Conservation (phyloP, 1,140 invertebrate genomes). For the Drosophila neocordata region DNA sequence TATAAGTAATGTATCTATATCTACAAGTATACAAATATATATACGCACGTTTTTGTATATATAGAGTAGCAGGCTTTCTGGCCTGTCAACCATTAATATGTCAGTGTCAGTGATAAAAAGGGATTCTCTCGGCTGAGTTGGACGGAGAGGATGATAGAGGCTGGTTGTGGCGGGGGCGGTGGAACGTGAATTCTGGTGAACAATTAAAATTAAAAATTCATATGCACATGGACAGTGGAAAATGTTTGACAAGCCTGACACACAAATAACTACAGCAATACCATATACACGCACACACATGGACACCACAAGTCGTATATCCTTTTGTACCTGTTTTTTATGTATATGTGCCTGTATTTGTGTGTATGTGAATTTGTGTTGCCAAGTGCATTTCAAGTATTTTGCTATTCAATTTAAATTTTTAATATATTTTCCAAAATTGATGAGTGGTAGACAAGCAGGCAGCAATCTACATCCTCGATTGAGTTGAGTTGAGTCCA, state of each 20-base stretch:
- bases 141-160: background rate
- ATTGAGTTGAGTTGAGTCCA: background rate
- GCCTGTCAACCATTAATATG: slow-evolving; percentile 58
- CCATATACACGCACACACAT: slow-evolving; percentile 36
- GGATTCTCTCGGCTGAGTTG: slow-evolving; percentile 15
- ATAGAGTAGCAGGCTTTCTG: slow-evolving; percentile 38
- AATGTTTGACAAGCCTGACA: slow-evolving; percentile 75
- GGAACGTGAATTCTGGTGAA: slow-evolving; percentile 53
- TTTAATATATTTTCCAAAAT: slow-evolving; percentile 79
- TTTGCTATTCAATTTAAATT: slow-evolving; percentile 80
- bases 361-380: slow-evolving; percentile 21
- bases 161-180: background rate
- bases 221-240: slow-evolving; percentile 58
- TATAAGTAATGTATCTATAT: background rate
- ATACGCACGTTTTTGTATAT: background rate
- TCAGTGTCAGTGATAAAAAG: slow-evolving; percentile 42
- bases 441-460: slow-evolving; percentile 68
- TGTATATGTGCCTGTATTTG: too few species aligned
- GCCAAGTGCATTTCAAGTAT: slow-evolving; percentile 66
- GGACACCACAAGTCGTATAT: slow-evolving; percentile 10
- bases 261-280: slow-evolving; percentile 66
- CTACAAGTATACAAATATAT: background rate
- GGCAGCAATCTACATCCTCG: background rate
- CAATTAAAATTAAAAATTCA: slow-evolving; percentile 80
- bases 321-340: slow-evolving; percentile 39